Conservation (phyloP, 2,797 vertebrate genomes). For the Valencia hispanica region DNA sequence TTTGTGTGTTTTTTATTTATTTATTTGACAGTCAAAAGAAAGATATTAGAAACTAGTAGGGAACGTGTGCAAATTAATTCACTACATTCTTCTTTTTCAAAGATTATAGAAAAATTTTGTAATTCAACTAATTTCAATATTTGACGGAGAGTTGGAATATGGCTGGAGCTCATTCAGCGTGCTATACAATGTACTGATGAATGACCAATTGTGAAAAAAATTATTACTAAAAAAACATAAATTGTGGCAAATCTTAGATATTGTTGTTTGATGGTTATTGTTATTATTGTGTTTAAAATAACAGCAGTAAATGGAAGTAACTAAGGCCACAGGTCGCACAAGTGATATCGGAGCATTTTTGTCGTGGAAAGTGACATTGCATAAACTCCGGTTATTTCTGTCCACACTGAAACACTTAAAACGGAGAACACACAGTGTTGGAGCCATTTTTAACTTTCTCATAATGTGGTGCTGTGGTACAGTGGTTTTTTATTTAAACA, state of each 20-base stretch:
- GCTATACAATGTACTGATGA: neutral
- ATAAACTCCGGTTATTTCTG: no score
- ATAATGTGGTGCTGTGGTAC: neutral
- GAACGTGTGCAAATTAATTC: neutral
- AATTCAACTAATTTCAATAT: neutral
- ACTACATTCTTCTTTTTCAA: neutral
- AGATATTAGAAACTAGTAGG: neutral
- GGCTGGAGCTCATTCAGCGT: neutral
- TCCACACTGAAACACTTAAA: no score
- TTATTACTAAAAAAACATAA: neutral
- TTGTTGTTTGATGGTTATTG: neutral
- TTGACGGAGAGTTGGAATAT: neutral
- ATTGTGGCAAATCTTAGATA: neutral
- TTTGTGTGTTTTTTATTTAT: neutral
- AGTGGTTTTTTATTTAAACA: neutral
- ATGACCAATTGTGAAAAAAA: neutral
- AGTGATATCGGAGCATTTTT: no score
- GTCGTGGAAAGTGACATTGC: no score
- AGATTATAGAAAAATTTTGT: neutral
- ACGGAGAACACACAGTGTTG: neutral
- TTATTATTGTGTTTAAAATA: neutral
- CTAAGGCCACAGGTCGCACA: neutral
- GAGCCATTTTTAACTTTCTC: neutral
- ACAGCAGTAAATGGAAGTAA: neutral
- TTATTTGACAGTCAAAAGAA: neutral